Base-by-base conservation (phyloP, 2,113 vertebrate species). In the rabbit (Oryctolagus cuniculus) region DNA sequence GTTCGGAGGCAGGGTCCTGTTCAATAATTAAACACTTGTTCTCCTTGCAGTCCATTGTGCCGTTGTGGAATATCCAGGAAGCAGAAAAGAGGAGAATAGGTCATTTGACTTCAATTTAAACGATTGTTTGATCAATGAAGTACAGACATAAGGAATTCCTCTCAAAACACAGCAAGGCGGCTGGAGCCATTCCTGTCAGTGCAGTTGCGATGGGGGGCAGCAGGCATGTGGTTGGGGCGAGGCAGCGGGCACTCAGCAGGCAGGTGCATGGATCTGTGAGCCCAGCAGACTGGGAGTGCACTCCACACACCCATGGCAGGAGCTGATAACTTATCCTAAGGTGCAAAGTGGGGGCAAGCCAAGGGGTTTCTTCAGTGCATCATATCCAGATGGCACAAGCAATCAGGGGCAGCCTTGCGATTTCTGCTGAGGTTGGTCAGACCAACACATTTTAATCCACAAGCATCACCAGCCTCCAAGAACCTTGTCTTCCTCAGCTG, bases 261-360 rank as follows among this genome's bases (percentile, higher is more conserved):
- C 6, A 24, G 2, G 10, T 6, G 3, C 34, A 1, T 1, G 15
- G 29, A 25, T 9, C 36, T 11, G 5, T 13, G 3, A 0, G 1
- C 25, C 3, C 44, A n/a, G 55, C 15, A 19, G 5, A 5, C 5
- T 12, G 27, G 17, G 22, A 85, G 7, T 24, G 13, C 38, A 8
- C 31, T 24, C 31, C 73, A 13, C 7, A 24, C 0, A 0, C 2
- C 24, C 6, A 21, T 7, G 80, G 70, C 55, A 70, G 36, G 72
- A 1, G 10, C 29, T 0, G 16, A 31, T 9, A 10, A 12, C 6
- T 12, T 6, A 29, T 36, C 16, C 44, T 36, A 5, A 58, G 12
- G 15, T 1, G 24, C 34, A 58, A 36, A 10, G 15, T 10, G 5
- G 4, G 24, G 36, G 29, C 34, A 2, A 34, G 44, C 38, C 12